Evolutionary conservation across 2,797 vertebrate genomes (phyloP).

Genomic region (Cirrhinus mrigala): DNA sequence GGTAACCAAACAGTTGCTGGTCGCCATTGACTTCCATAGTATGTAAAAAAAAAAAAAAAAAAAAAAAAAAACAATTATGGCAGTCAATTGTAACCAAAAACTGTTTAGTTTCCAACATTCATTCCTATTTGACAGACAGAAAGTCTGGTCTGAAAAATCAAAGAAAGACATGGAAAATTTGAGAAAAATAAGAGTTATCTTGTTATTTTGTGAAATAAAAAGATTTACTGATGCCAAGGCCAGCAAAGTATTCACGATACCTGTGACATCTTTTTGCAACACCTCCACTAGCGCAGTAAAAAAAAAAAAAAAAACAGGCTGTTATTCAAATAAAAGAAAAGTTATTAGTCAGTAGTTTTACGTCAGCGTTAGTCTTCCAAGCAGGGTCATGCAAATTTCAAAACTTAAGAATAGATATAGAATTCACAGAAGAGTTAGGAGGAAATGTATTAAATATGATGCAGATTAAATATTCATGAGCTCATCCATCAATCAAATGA

Average conservation of each 20-base stretch:
- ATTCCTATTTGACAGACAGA: background rate
- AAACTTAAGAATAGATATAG: too few species aligned
- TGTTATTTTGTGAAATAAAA: background rate
- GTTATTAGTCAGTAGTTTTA: background rate
- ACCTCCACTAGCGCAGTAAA: background rate
- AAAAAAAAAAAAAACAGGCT: background rate
- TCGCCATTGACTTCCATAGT: background rate
- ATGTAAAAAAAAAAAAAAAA: too few species aligned
- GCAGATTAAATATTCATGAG: too few species aligned
- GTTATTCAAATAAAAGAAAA: background rate
- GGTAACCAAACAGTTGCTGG: background rate
- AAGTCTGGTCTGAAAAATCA: background rate
- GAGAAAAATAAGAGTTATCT: background rate
- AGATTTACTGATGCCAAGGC: background rate
- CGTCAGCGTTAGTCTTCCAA: background rate
- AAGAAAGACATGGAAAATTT: background rate
- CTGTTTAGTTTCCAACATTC: background rate
- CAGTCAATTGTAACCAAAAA: background rate
- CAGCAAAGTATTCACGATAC: background rate
- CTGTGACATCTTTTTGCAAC: background rate
- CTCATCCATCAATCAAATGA: too few species aligned
- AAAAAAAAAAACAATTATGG: background rate
- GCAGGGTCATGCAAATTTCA: background rate
- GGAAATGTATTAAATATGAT: too few species aligned
- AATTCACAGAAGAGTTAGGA: too few species aligned